Evolutionary conservation across 2,113 vertebrate species (phyloP).

Genomic region (Forbesichthys papilliferus): DNA sequence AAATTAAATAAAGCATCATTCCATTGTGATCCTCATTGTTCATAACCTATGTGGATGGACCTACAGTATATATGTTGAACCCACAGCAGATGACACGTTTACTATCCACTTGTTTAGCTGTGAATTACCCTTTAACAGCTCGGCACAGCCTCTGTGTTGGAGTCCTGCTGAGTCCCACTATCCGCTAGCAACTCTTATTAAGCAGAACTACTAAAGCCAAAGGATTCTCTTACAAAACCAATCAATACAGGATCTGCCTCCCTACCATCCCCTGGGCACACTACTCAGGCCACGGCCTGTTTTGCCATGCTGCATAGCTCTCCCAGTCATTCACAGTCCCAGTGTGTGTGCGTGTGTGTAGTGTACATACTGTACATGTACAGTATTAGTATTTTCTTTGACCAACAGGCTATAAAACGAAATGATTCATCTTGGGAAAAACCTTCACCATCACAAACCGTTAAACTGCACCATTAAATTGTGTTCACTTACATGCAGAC

Average conservation of each 20-base stretch:
- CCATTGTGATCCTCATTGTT: no score
- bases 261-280: constrained; percentile 38
- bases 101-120: constrained; percentile 17
- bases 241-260: constrained; percentile 66
- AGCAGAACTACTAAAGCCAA: constrained; percentile 67
- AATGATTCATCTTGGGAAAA: no score
- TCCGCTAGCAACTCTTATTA: constrained; percentile 66
- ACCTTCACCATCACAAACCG: no score
- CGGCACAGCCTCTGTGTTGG: constrained; percentile 49
- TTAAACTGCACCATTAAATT: no score
- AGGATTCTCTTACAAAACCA: constrained; percentile 74
- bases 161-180: constrained; percentile 63
- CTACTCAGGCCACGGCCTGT: constrained; percentile 45
- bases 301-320: constrained; percentile 24
- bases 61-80: no score
- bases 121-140: constrained; percentile 39
- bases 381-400: no score
- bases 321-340: constrained; percentile 3
- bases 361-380: background rate
- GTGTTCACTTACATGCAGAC: no score
- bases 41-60: no score
- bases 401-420: no score
- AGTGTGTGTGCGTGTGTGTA: background rate
- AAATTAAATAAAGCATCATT: no score
- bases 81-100: no score